Percentiles rank a stretch among this genome's conserved stretches.
Conservation (phyloP, 2,797 vertebrate genomes). For the Sebastes steindachneri region DNA sequence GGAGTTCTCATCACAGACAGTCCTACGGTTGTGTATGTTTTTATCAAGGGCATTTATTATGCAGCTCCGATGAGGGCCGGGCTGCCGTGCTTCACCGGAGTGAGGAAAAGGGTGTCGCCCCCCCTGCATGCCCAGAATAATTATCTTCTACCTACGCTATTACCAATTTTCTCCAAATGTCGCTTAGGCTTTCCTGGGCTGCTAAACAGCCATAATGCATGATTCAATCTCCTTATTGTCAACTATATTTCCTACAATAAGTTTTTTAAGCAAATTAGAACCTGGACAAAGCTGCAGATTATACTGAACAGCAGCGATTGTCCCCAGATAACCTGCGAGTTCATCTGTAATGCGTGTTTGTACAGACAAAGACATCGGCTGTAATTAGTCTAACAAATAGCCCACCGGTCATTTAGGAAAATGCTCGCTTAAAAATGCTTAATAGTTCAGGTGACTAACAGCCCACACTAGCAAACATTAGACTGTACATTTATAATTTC, state of each 20-base stretch:
- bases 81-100: constrained; percentile 43
- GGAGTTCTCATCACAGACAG: constrained; percentile 71
- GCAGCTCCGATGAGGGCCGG: constrained; percentile 44
- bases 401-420: constrained; percentile 62
- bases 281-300: not conserved
- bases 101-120: constrained; percentile 40
- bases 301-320: not conserved
- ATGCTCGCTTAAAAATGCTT: constrained; percentile 53
- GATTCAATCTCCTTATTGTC: constrained; percentile 12
- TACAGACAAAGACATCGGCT: constrained; percentile 26
- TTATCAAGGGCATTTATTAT: constrained; percentile 73
- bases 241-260: not conserved
- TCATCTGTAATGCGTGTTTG: constrained; percentile 46
- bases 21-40: constrained; percentile 69
- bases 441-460: constrained; percentile 68
- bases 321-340: constrained; percentile 41
- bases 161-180: constrained; percentile 42
- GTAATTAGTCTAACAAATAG: constrained; percentile 69
- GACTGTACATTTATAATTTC: constrained; percentile 58
- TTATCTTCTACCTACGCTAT: constrained; percentile 43
- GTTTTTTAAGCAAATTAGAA: not conserved
- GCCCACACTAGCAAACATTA: constrained; percentile 58
- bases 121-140: constrained; percentile 40
- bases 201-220: constrained; percentile 15
- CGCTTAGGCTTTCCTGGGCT: constrained; percentile 15